Conservation (phyloP, 2,888 invertebrate genomes). For the Venusia cambrica region DNA sequence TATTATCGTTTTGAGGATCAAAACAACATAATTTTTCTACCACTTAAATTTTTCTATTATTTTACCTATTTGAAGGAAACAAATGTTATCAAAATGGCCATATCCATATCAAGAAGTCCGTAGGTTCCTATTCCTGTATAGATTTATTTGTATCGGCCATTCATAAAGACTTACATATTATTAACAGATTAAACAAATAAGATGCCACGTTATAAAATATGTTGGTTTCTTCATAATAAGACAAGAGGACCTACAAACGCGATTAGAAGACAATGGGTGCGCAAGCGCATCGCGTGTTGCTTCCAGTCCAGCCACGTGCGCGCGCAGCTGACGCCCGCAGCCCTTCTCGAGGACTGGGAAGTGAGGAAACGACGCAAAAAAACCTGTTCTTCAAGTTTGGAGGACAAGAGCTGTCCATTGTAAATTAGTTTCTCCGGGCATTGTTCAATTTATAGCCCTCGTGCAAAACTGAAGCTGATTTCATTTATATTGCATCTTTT, state of each 20-base stretch:
- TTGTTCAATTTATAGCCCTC: slow-evolving; percentile 8
- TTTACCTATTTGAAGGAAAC: too few species aligned
- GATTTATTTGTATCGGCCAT: too few species aligned
- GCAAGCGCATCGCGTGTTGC: slow-evolving; percentile 43
- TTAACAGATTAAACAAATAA: too few species aligned
- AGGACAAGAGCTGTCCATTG: slow-evolving; percentile 11
- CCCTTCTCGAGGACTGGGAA: slow-evolving; percentile 26
- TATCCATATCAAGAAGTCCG: too few species aligned
- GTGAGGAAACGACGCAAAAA: slow-evolving; percentile 23
- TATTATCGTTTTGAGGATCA: too few species aligned
- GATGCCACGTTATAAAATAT: too few species aligned
- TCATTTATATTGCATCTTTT: slow-evolving; percentile 4
- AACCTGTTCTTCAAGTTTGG: slow-evolving; percentile 17
- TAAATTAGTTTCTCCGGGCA: slow-evolving; percentile 10
- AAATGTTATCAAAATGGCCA: too few species aligned
- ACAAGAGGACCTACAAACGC: slow-evolving; percentile 17
- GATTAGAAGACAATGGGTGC: slow-evolving; percentile 42
- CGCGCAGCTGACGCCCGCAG: slow-evolving; percentile 67
- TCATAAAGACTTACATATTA: too few species aligned
- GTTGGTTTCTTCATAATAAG: too few species aligned
- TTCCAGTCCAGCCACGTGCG: slow-evolving; percentile 53
- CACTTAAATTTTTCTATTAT: too few species aligned
- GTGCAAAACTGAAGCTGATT: slow-evolving; percentile 12
- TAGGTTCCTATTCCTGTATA: too few species aligned
- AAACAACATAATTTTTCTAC: too few species aligned